A percentile compares a stretch with the other conserved stretches of the same genome.
phyloP scores from a whole-genome alignment of 2,113 vertebrate species.

The Scomber japonicus region DNA sequence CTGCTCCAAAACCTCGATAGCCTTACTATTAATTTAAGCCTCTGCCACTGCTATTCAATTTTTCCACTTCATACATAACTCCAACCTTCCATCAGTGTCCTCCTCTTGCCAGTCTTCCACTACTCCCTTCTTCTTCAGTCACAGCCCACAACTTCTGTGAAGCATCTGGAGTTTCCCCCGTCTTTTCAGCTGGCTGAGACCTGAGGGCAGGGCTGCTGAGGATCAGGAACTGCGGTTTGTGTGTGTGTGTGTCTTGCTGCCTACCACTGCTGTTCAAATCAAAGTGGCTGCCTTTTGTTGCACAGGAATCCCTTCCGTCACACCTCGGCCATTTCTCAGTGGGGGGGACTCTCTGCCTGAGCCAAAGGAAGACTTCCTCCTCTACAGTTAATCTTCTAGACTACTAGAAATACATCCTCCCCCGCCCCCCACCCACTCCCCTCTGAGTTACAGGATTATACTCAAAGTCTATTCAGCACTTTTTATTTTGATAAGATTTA shows the following conservation, averaged over 20 bases:
- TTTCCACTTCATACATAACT: conserved; percentile 67
- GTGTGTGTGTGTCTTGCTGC: conserved; percentile 34
- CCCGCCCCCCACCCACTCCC: not conserved
- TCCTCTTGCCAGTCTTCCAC: conserved; percentile 60
- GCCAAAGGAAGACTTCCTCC: conserved; percentile 65
- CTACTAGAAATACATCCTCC: conserved; percentile 55
- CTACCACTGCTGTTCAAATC: conserved; percentile 74
- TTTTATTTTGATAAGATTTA: conserved; percentile 24
- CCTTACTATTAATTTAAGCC: conserved; percentile 66
- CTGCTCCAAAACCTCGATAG: conserved; percentile 40
- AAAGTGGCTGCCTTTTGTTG: conserved; percentile 83
- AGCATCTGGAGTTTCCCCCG: conserved; percentile 79
- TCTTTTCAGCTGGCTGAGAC: conserved; percentile 70
- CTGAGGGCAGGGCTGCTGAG: conserved; percentile 71
- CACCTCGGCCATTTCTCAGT: conserved; percentile 72
- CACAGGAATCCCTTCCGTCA: conserved; percentile 77
- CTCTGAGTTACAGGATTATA: conserved; percentile 14
- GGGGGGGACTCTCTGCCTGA: conserved; percentile 48
- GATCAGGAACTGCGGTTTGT: conserved; percentile 60
- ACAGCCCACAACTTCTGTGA: conserved; percentile 74
- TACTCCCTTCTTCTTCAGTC: conserved; percentile 50
- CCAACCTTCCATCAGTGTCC: conserved; percentile 62
- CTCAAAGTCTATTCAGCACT: conserved; percentile 14
- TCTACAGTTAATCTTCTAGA: conserved; percentile 68
- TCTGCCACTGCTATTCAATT: conserved; percentile 58